phyloP scores from a whole-genome alignment of 2,888 invertebrate species.

The Lottia gigantea region DNA sequence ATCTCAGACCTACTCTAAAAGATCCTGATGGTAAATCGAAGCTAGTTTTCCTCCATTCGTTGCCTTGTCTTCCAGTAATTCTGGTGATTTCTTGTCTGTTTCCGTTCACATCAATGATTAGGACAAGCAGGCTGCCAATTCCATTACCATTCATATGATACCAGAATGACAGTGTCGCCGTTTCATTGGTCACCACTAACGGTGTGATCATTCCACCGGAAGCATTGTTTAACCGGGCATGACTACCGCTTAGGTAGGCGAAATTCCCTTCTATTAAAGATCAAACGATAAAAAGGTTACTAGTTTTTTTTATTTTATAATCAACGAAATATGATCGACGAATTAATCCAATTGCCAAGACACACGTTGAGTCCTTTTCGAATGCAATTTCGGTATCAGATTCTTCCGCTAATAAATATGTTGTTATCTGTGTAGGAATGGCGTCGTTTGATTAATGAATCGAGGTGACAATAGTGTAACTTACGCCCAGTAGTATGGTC shows the following conservation, averaged over 20 bases:
- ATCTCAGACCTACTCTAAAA: background rate
- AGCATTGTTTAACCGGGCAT: background rate
- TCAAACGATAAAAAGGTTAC: too few relatives aligned
- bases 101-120: background rate
- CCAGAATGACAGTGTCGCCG: conserved; percentile 11
- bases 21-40: background rate
- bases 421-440: too few relatives aligned
- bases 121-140: conserved; percentile 11
- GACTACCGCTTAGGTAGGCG: conserved; percentile 10
- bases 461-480: background rate
- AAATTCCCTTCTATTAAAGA: conserved; percentile 14
- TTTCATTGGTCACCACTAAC: background rate
- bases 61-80: conserved; percentile 6
- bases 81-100: background rate
- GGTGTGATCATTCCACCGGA: conserved; percentile 10
- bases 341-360: too few relatives aligned
- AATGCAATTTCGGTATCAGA: too few relatives aligned
- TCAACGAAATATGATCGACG: too few relatives aligned
- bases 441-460: too few relatives aligned
- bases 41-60: background rate
- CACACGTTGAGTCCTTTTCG: too few relatives aligned
- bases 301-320: too few relatives aligned
- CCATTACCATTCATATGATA: conserved; percentile 22
- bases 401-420: too few relatives aligned
- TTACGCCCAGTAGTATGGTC: conserved; percentile 20